Evolutionary conservation across 2,888 invertebrate species (phyloP), one percentile per base, ranked within the genome.

Genomic region (Pachymerium ferrugineum): DNA sequence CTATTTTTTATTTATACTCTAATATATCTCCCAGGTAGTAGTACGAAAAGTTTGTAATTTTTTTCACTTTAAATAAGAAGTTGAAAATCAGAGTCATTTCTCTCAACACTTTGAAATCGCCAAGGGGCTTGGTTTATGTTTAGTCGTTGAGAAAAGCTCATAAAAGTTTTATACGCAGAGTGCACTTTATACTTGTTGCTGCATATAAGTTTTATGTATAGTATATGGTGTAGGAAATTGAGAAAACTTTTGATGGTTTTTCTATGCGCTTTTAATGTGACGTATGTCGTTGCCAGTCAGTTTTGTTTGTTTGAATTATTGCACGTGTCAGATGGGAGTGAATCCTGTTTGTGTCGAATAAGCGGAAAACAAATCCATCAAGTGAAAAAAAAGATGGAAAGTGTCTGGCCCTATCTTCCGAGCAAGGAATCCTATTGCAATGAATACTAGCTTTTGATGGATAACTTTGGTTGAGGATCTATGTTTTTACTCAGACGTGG

Each of bases 351-450:
- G 62, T 62, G 62, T 62, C 62, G 62, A 62, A 62, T 62, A 62
- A 62, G 62, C 62, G 62, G 62, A 62, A 62, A 62, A 62, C 62
- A 62, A 62, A 62, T 62, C 62, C 62, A 62, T 62, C 62, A 62
- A 62, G 62, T 28, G 62, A 62, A 62, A 62, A 54, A n/a, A 54
- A 47, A 62, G 25, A 62, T 62, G 62, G 62, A 62, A 62, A 62
- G 28, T 62, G 62, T 62, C 62, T 62, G 62, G 25, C 62, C 62
- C 4, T 25, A 25, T 25, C 28, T 62, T 62, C 5, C 25, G 0
- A 25, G 3, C 25, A 62, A 22, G 12, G 28, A 28, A 38, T 62
- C 25, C 62, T 62, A 62, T 62, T 62, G 62, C 62, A 62, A 62
- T 62, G 62, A 62, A 62, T 62, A 62, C 62, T 62, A n/a, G 62